phyloP scores from a whole-genome alignment of 2,888 invertebrate species.

The Strigamia maritima region DNA sequence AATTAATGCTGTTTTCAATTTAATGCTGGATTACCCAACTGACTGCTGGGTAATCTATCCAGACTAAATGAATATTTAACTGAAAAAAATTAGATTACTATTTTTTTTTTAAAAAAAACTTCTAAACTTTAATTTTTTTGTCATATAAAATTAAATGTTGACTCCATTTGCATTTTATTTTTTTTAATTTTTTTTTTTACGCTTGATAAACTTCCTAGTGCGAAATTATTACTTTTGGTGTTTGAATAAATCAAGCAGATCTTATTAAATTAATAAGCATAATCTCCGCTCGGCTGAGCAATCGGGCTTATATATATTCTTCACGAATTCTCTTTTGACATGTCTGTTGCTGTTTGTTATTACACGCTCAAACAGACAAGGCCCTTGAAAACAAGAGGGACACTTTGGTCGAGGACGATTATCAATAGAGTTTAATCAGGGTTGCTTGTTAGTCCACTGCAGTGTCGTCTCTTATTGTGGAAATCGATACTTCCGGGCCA shows the following conservation, averaged over 20 bases:
- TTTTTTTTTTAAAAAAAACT: too few species aligned
- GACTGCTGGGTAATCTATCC: too few species aligned
- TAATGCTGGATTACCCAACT: too few species aligned
- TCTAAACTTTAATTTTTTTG: too few species aligned
- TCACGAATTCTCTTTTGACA: background rate
- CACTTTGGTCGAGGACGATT: background rate
- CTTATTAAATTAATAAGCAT: slow-evolving; percentile 10
- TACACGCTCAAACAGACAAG: background rate
- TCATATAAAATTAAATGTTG: too few species aligned
- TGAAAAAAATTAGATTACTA: too few species aligned
- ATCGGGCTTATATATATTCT: background rate
- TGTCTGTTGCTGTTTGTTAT: background rate
- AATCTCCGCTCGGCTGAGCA: background rate
- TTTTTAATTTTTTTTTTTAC: too few species aligned
- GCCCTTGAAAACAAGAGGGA: background rate
- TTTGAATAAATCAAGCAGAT: background rate
- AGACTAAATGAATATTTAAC: too few species aligned
- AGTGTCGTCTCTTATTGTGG: background rate
- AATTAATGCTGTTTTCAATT: too few species aligned
- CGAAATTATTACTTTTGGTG: background rate
- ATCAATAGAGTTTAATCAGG: slow-evolving; percentile 1
- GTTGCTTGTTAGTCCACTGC: background rate
- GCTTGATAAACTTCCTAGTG: too few species aligned
- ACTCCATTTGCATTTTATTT: too few species aligned
- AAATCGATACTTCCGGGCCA: slow-evolving; percentile 10